Conservation (phyloP, 2,113 vertebrate genomes). For the Xyliphius kryptos region DNA sequence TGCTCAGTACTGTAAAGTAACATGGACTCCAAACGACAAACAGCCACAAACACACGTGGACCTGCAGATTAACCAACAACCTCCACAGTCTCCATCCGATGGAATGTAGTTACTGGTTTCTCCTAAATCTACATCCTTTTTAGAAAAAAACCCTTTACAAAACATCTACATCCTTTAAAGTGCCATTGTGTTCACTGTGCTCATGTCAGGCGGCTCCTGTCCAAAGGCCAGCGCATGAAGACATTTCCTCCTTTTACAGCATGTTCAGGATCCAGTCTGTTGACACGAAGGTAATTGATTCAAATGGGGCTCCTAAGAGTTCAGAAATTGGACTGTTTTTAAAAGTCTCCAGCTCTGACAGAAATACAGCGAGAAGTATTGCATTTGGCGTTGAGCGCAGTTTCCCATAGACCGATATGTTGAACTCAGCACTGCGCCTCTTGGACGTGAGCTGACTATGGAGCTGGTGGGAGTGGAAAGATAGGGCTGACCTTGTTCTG, state of each 20-base stretch:
- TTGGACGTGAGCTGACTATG: slow-evolving; percentile 62
- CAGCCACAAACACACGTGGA: too few relatives aligned
- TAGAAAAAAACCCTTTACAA: too few relatives aligned
- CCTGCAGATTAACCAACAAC: too few relatives aligned
- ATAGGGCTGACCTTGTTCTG: slow-evolving; percentile 64
- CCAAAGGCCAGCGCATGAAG: too few relatives aligned
- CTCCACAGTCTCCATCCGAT: too few relatives aligned
- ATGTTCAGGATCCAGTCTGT: slow-evolving; percentile 58
- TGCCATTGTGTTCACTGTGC: too few relatives aligned
- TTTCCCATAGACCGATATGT: slow-evolving; percentile 65
- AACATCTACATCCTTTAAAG: too few relatives aligned
- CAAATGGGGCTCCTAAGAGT: slow-evolving; percentile 56
- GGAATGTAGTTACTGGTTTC: too few relatives aligned
- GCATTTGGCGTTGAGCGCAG: slow-evolving; percentile 61
- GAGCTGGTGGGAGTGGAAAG: slow-evolving; percentile 60
- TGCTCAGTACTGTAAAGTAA: too few relatives aligned
- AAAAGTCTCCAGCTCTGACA: slow-evolving; percentile 62
- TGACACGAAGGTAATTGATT: slow-evolving; percentile 68
- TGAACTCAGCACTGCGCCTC: slow-evolving; percentile 61
- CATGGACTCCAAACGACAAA: too few relatives aligned
- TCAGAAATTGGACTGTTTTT: slow-evolving; percentile 62
- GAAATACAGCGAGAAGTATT: slow-evolving; percentile 71
- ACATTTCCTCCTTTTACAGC: background rate
- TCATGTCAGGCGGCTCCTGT: too few relatives aligned
- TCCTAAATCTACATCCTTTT: too few relatives aligned